Conservation (phyloP, 2,113 vertebrate genomes). For the Lepidothrix coronata region DNA sequence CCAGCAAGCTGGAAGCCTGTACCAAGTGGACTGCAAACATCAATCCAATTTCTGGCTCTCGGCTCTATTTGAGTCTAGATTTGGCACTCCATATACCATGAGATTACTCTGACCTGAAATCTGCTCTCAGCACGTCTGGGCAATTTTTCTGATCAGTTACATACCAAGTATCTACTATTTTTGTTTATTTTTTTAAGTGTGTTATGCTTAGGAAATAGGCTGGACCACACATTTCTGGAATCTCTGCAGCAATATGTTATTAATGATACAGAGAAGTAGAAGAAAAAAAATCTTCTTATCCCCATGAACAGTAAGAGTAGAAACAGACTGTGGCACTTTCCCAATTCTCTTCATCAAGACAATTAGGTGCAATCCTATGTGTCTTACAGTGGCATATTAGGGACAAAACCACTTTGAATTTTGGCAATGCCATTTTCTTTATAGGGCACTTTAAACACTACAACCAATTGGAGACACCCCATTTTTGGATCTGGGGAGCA, state of each 20-base stretch:
- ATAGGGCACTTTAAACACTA: background rate
- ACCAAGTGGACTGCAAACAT: background rate
- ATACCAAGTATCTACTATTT: background rate
- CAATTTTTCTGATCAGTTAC: background rate
- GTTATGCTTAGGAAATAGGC: background rate
- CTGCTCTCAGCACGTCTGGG: background rate
- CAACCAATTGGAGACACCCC: background rate
- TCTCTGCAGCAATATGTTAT: background rate
- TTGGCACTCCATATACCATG: background rate
- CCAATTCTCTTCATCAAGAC: background rate
- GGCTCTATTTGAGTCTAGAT: background rate
- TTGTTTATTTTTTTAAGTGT: background rate
- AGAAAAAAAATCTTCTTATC: background rate
- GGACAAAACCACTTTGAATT: background rate
- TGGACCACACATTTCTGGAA: background rate
- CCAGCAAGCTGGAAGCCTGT: background rate
- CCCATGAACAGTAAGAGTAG: background rate
- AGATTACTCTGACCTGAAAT: constrained; percentile 4
- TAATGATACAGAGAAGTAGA: background rate
- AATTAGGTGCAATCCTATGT: background rate
- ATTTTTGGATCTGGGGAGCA: background rate
- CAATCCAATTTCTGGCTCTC: background rate
- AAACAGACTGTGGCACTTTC: background rate
- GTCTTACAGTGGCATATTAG: background rate
- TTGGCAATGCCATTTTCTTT: background rate